Evolutionary conservation across 2,797 vertebrate genomes (phyloP), one percentile per base, ranked within the genome.

Genomic region (Centroberyx gerrardi): DNA sequence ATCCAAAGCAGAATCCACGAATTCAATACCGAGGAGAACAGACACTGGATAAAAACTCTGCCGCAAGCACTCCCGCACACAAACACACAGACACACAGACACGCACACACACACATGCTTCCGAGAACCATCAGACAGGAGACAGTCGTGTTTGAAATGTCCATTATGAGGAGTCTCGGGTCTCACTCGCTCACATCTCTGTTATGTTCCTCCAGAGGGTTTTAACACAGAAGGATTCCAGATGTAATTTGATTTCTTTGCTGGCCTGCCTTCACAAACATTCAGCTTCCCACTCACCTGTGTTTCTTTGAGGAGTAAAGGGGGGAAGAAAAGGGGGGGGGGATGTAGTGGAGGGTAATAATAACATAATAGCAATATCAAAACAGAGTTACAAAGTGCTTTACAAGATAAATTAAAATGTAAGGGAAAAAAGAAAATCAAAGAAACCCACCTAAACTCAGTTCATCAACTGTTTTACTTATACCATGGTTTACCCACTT

Each of bases 1-100:
- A 81, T 76, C 74, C 82, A 58, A 17, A 80, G 59, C 42, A 71
- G 56, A 79, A 62, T 51, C 49, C 40, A 76, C 70, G 52, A 80
- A 67, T 48, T 53, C 55, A 65, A 29, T 14, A 36, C 28, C 6
- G 2, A 53, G 10, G 8, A 8, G 5, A 2, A 40, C 38, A 40
- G 6, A 40, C 40, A 59, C 27, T 0, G 22, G 10, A 14, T 3
- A 42, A 12, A 63, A 14, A 62, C 13, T 10, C 52, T 44, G 36
- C 9, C 48, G 40, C 10, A 38, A 15, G 33, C 4, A 68, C 22
- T n/a, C 66, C 15, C 22, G 46, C 15, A 28, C 36, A 72, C 56
- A 49, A 66, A 52, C 9, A 71, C 44, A 65, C 22, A 14, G 0
- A 1, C 3, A 42, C 42, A 14, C 40, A 46, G 8, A 10, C 31